Base-by-base conservation (phyloP, 2,888 invertebrate species). In the Embidobia sp. region DNA sequence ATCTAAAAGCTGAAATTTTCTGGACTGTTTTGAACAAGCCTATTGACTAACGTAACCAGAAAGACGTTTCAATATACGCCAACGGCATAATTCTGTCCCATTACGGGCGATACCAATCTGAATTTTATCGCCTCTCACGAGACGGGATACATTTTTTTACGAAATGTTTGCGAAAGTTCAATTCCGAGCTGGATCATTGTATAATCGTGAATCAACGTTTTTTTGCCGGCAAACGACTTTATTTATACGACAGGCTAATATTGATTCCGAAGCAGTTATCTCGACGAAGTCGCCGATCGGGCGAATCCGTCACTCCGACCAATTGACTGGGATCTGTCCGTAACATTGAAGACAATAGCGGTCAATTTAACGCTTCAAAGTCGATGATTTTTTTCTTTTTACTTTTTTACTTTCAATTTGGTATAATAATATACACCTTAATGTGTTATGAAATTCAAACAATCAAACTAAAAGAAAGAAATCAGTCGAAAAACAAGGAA, bases 261-360 rank as follows among this genome's bases (percentile, higher is more conserved):
- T 72, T 66, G 67, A 73, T 63, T 57, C 46, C 40, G 31, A 26
- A 40, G 31, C 44, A 31, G 48, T 49, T 67, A 64, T 61, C 63
- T 57, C 18, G 57, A 66, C 64, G 13, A 48, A 35, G 46, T 59
- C 59, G 59, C 64, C 22, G 42, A 63, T 66, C 64, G 33, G 31
- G 37, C 55, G 63, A 75, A 69, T 73, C 82, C 79, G 83, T 86
- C 86, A 81, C 84, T 85, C 80, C 78, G 81, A 81, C 81, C 88
- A 87, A 88, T 88, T 86, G 88, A 86, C 86, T 87, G 85, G 85
- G 88, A 88, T 86, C 85, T 85, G 87, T 86, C 83, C 84, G 85
- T 84, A 85, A 86, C 88, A 88, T 86, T 86, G 86, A 88, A 83
- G 83, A 84, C 85, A 88, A 88, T 88, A 88, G 87, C 86, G 86